Evolutionary conservation across 2,113 vertebrate species (phyloP).

Genomic region (Sylvia atricapilla): DNA sequence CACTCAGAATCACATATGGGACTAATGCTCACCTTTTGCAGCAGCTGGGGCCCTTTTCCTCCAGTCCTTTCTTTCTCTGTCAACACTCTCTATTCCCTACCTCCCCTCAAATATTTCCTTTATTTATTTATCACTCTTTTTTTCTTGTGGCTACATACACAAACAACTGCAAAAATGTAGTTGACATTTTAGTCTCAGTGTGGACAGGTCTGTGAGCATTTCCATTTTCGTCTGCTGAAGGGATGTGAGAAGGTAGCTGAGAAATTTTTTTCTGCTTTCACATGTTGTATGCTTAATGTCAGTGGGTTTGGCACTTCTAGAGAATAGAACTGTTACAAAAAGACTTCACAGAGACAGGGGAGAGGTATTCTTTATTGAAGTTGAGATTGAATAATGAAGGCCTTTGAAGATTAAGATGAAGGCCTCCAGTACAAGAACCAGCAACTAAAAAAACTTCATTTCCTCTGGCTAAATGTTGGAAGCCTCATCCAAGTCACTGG

Average conservation of each 20-base stretch:
- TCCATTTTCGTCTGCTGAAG: not conserved
- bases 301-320: not conserved
- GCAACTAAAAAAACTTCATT: not conserved
- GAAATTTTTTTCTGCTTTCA: not conserved
- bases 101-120: not conserved
- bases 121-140: not conserved
- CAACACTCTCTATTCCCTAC: not conserved
- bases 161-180: not conserved
- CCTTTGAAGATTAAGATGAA: constrained; percentile 57
- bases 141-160: not conserved
- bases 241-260: not conserved
- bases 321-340: not conserved
- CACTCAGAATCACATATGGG: not conserved
- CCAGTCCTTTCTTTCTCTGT: not conserved
- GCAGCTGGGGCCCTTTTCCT: not conserved
- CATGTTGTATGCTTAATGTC: not conserved
- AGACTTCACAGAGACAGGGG: not conserved
- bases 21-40: not conserved
- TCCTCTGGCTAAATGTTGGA: not conserved
- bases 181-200: not conserved
- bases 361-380: not conserved
- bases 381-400: not conserved
- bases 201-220: not conserved
- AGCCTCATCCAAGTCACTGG: not conserved
- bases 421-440: not conserved